Conservation (phyloP, 2,888 invertebrate genomes). For the Scaeva pyrastri region DNA sequence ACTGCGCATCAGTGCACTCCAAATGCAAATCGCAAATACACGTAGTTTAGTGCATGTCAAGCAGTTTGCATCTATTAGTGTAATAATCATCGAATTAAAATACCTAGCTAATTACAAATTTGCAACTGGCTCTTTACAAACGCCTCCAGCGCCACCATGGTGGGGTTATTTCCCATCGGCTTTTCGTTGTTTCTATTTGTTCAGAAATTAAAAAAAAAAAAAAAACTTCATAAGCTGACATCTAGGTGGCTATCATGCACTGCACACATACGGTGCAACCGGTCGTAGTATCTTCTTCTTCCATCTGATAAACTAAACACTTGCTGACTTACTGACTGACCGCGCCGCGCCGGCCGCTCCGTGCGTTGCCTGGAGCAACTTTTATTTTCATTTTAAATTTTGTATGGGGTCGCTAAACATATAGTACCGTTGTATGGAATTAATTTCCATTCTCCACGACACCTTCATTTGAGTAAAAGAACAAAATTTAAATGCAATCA, state of each 20-base stretch:
- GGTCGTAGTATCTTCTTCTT: constrained; percentile 46
- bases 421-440: constrained; percentile 68
- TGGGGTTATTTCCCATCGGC: constrained; percentile 19
- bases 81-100: constrained; percentile 75
- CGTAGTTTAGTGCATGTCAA: constrained; percentile 67
- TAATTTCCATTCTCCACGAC: constrained; percentile 65
- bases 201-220: constrained; percentile 1
- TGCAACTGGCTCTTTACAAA: constrained; percentile 58
- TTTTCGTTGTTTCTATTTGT: constrained; percentile 17
- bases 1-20: constrained; percentile 1
- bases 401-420: constrained; percentile 10
- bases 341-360: not conserved
- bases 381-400: constrained; percentile 68
- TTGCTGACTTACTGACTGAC: too few species aligned
- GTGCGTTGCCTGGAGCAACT: constrained; percentile 25
- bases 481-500: not conserved
- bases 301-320: constrained; percentile 66
- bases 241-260: not conserved
- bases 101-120: constrained; percentile 73
- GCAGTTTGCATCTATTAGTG: constrained; percentile 73
- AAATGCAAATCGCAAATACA: constrained; percentile 66
- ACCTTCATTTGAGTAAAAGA: constrained; percentile 28
- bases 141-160: constrained; percentile 44
- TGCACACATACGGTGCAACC: constrained; percentile 12
- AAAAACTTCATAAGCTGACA: constrained; percentile 37